Percentiles rank a stretch among this genome's conserved stretches.
Evolutionary conservation across 2,113 vertebrate genomes (phyloP).

Genomic region (Neolamprologus brichardi): DNA sequence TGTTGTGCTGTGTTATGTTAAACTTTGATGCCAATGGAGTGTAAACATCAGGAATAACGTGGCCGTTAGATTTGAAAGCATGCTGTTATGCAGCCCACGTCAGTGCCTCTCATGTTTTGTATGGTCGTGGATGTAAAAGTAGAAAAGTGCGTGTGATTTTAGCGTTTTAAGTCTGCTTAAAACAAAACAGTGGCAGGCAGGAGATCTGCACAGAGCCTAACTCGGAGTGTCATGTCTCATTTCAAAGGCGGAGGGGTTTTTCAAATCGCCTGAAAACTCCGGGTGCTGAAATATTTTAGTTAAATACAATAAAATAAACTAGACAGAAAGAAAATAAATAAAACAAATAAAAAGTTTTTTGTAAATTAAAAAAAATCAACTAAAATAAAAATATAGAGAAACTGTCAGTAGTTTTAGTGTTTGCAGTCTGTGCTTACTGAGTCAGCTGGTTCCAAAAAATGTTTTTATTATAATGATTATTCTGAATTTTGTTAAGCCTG

Average conservation of each 20-base stretch:
- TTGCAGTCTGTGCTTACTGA: neutral
- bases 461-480: neutral
- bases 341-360: neutral
- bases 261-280: neutral
- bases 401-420: neutral
- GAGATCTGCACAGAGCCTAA: neutral
- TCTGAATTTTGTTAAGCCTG: neutral
- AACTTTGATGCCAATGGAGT: conserved; percentile 1
- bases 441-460: neutral
- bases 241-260: neutral
- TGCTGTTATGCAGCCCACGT: neutral
- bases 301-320: neutral
- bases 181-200: neutral
- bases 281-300: neutral
- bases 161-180: neutral
- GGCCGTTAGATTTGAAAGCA: conserved; percentile 1
- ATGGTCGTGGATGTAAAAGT: neutral
- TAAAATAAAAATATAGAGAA: neutral
- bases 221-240: neutral
- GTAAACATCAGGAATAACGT: conserved; percentile 41
- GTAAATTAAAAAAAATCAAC: neutral
- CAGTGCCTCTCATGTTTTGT: neutral
- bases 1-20: neutral
- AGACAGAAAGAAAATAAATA: neutral
- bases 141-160: neutral